phyloP scores from a whole-genome alignment of 2,797 vertebrate species.

The Onychomys torridus region DNA sequence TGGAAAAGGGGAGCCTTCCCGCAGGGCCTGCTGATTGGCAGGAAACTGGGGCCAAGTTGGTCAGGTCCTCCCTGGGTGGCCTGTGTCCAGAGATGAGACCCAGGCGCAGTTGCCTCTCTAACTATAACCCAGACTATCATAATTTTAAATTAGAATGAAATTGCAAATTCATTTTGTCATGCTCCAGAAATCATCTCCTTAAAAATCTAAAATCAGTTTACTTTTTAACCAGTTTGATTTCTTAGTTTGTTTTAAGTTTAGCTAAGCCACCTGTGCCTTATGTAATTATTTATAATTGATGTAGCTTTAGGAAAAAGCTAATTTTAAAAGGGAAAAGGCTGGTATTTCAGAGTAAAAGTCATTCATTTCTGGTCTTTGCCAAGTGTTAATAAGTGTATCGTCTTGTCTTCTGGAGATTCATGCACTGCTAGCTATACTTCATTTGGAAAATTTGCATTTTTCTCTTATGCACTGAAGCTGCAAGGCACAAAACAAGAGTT shows the following conservation, averaged over 20 bases:
- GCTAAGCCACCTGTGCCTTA: slow-evolving; percentile 60
- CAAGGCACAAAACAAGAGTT: slow-evolving; percentile 83
- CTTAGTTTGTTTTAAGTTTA: slow-evolving; percentile 68
- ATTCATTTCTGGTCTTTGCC: slow-evolving; percentile 76
- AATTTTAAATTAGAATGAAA: slow-evolving; percentile 53
- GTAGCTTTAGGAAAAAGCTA: slow-evolving; percentile 69
- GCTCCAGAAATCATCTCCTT: slow-evolving; percentile 48
- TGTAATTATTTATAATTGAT: slow-evolving; percentile 82
- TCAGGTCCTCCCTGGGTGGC: too few species aligned
- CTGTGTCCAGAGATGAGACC: too few species aligned
- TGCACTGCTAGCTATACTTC: slow-evolving; percentile 82
- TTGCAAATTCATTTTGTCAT: neutral
- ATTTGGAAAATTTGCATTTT: slow-evolving; percentile 86
- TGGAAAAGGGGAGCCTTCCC: too few species aligned
- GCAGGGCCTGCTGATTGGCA: too few species aligned
- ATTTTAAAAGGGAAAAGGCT: slow-evolving; percentile 75
- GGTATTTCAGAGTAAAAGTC: slow-evolving; percentile 70
- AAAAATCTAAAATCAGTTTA: slow-evolving; percentile 28
- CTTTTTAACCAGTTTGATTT: slow-evolving; percentile 77
- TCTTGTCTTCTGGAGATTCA: slow-evolving; percentile 84
- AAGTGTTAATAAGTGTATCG: slow-evolving; percentile 83
- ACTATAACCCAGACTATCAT: too few species aligned
- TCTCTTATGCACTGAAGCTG: slow-evolving; percentile 81
- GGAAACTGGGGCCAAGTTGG: too few species aligned
- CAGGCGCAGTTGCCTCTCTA: too few species aligned